Percentiles rank a stretch among this genome's conserved stretches.
phyloP scores from a whole-genome alignment of 2,888 invertebrate species.

The Helleia helle region DNA sequence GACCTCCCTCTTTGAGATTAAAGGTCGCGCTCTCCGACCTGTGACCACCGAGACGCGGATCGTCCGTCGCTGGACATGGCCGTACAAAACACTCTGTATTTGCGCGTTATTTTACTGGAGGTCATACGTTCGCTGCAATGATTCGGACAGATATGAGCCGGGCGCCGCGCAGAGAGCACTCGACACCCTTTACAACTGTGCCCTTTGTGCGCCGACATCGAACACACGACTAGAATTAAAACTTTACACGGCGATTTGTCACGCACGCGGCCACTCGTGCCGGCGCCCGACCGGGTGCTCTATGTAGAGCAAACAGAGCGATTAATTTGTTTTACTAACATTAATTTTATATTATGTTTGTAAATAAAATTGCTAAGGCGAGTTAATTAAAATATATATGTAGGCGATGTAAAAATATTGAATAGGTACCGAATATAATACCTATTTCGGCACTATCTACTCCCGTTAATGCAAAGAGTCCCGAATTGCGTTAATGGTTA shows the following conservation, averaged over 20 bases:
- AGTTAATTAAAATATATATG: too few relatives aligned
- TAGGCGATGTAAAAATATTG: too few relatives aligned
- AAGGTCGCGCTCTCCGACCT: constrained; percentile 33
- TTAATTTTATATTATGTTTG: too few relatives aligned
- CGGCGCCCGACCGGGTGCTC: constrained; percentile 41
- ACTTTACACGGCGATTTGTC: constrained; percentile 47
- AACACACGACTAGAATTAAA: constrained; percentile 59
- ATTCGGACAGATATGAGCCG: constrained; percentile 18
- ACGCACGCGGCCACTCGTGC: constrained; percentile 28
- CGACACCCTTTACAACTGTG: constrained; percentile 65
- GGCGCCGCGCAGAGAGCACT: constrained; percentile 41
- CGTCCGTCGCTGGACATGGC: background rate
- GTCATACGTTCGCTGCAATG: constrained; percentile 21
- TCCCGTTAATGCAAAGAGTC: too few relatives aligned
- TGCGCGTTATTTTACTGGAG: background rate
- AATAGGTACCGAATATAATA: too few relatives aligned
- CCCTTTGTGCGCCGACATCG: constrained; percentile 57
- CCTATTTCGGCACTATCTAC: too few relatives aligned
- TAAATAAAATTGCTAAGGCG: too few relatives aligned
- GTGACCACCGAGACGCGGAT: constrained; percentile 23
- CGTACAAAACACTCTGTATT: too few relatives aligned
- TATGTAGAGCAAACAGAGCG: too few relatives aligned
- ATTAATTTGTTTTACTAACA: too few relatives aligned
- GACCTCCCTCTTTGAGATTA: constrained; percentile 58
- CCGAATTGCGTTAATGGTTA: too few relatives aligned